Conservation (phyloP, 2,888 invertebrate species). For the Pristionchus fissidentatus region DNA sequence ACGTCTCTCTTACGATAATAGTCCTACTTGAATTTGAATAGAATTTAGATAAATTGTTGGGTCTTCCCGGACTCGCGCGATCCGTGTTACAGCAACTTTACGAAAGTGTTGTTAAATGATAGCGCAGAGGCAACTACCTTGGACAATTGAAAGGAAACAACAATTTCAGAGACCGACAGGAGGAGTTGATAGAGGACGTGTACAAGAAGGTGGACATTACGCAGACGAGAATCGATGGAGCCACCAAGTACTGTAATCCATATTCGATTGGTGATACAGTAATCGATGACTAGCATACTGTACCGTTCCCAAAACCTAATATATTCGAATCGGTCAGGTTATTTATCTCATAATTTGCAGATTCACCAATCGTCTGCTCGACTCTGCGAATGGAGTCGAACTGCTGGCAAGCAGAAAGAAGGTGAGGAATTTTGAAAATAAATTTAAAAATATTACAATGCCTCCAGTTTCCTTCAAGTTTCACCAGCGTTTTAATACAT, state of each 20-base stretch:
- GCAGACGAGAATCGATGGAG: conserved; percentile 65
- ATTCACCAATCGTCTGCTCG: conserved; percentile 66
- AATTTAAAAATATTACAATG: too few relatives aligned
- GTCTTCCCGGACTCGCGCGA: too few relatives aligned
- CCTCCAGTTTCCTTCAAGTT: too few relatives aligned
- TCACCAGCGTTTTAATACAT: too few relatives aligned
- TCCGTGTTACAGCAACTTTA: too few relatives aligned
- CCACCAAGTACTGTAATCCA: conserved; percentile 53
- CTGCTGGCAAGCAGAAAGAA: conserved; percentile 66
- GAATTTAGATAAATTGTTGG: too few relatives aligned
- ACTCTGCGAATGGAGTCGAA: conserved; percentile 65
- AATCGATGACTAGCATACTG: not conserved
- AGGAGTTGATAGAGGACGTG: conserved; percentile 63
- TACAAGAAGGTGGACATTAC: conserved; percentile 66
- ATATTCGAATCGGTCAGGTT: not conserved
- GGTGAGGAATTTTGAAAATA: conserved; percentile 26
- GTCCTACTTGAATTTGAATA: too few relatives aligned
- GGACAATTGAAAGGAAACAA: not conserved
- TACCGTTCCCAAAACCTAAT: not conserved
- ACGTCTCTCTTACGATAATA: too few relatives aligned
- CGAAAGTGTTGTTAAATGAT: too few relatives aligned
- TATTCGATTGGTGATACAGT: not conserved
- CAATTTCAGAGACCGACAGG: conserved; percentile 57
- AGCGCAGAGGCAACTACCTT: too few relatives aligned
- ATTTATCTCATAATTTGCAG: conserved; percentile 50